These are phyloP conservation scores for Prolemur simus DNA, from an alignment of 2,113 vertebrate genomes.

Conservation along the genomic window DNA sequence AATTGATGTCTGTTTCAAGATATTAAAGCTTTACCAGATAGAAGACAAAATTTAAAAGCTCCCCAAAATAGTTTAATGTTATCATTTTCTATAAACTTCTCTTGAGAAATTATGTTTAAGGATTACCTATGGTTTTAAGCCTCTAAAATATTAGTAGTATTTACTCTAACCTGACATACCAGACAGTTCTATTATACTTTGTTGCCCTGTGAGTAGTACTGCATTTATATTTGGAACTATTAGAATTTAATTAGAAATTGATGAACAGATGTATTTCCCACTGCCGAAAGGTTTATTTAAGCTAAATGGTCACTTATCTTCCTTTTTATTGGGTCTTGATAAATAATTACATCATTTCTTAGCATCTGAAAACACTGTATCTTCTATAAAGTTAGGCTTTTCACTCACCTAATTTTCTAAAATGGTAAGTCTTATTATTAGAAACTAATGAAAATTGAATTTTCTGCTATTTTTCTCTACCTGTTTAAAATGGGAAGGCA, in stretches of 20 bases:
- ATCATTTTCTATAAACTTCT: background rate
- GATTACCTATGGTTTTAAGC: background rate
- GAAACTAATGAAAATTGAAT: background rate
- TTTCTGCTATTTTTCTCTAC: background rate
- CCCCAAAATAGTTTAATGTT: background rate
- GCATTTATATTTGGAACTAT: background rate
- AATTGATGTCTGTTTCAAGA: background rate
- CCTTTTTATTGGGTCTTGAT: background rate
- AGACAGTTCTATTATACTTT: background rate
- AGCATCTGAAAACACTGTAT: background rate
- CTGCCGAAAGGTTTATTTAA: background rate
- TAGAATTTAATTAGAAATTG: background rate
- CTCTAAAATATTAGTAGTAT: background rate
- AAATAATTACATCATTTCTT: background rate
- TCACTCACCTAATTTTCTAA: constrained; percentile 7
- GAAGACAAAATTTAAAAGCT: background rate
- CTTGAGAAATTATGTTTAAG: background rate
- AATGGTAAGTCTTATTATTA: background rate
- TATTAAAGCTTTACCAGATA: background rate
- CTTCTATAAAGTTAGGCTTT: background rate
- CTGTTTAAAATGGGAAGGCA: background rate
- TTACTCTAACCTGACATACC: background rate
- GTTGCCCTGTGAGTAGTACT: background rate
- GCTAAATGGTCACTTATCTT: background rate
- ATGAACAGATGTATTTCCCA: background rate